Evolutionary conservation across 1,140 invertebrate genomes (phyloP).

Genomic region (Spodoptera litura): DNA sequence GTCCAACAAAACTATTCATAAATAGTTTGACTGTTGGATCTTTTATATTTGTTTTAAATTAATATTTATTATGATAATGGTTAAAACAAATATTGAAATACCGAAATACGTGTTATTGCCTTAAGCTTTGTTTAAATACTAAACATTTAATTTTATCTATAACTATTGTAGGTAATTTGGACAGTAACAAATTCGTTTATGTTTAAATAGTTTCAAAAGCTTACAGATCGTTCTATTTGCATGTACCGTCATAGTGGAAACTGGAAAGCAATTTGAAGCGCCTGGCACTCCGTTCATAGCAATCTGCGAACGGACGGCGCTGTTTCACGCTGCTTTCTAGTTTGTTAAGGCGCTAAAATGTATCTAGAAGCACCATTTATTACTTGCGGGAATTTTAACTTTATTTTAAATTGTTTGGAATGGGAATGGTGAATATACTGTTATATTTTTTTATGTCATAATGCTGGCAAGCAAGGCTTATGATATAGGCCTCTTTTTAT

Average conservation of each 20-base stretch:
- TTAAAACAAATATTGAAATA: too few relatives aligned
- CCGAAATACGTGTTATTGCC: too few relatives aligned
- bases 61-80: too few relatives aligned
- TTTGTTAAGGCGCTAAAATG: conserved; percentile 33
- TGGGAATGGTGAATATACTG: too few relatives aligned
- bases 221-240: conserved; percentile 24
- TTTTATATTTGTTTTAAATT: too few relatives aligned
- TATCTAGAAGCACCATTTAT: conserved; percentile 6
- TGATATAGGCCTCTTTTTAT: too few relatives aligned
- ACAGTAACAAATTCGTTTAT: neutral
- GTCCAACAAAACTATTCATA: too few relatives aligned
- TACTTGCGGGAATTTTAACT: neutral
- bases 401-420: neutral
- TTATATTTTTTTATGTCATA: too few relatives aligned
- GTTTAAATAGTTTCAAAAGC: neutral
- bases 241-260: conserved; percentile 11
- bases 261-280: conserved; percentile 42
- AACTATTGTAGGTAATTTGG: neutral
- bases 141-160: too few relatives aligned
- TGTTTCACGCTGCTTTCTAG: conserved; percentile 29
- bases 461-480: too few relatives aligned
- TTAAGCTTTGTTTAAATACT: too few relatives aligned
- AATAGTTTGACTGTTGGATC: too few relatives aligned
- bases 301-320: conserved; percentile 39
- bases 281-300: conserved; percentile 43